These are phyloP conservation scores for Parnassius mnemosyne DNA, from an alignment of 2,888 invertebrate genomes.

Conservation along the genomic window DNA sequence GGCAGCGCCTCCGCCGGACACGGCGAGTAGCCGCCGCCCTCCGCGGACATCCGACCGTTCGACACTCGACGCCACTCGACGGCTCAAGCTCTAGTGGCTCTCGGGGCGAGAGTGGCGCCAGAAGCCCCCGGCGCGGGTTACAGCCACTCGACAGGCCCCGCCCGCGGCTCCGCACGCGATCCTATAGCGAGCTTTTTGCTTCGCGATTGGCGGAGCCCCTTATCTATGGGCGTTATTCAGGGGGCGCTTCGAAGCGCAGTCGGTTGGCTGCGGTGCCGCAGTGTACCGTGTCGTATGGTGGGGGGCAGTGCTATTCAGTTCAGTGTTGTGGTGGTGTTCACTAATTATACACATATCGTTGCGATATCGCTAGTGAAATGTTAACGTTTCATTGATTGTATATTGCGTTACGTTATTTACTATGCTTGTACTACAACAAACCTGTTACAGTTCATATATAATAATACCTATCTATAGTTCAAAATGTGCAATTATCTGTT, in stretches of 20 bases:
- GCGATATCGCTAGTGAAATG: background rate
- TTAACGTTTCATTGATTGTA: background rate
- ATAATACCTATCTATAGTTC: too few species aligned
- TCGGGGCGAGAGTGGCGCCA: conserved; percentile 76
- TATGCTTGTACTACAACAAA: too few species aligned
- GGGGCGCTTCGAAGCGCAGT: conserved; percentile 37
- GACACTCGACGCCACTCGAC: conserved; percentile 78
- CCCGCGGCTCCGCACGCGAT: conserved; percentile 41
- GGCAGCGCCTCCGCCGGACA: conserved; percentile 83
- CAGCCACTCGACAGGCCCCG: conserved; percentile 52
- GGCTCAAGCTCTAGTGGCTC: conserved; percentile 79
- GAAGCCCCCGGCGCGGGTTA: conserved; percentile 62
- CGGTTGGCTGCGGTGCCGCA: conserved; percentile 31
- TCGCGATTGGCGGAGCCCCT: conserved; percentile 32
- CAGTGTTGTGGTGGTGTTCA: conserved; percentile 10
- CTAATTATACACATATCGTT: conserved; percentile 2
- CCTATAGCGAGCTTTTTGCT: conserved; percentile 26
- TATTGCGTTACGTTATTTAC: background rate
- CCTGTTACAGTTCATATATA: too few species aligned
- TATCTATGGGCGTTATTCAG: conserved; percentile 34
- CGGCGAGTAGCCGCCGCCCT: conserved; percentile 80
- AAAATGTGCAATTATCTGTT: too few species aligned
- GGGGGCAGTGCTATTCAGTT: conserved; percentile 33
- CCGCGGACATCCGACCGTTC: conserved; percentile 79
- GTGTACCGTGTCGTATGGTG: conserved; percentile 42